Evolutionary conservation across 2,888 invertebrate species (phyloP), one percentile per base, ranked within the genome.

Genomic region (Meiosimyza decipiens): DNA sequence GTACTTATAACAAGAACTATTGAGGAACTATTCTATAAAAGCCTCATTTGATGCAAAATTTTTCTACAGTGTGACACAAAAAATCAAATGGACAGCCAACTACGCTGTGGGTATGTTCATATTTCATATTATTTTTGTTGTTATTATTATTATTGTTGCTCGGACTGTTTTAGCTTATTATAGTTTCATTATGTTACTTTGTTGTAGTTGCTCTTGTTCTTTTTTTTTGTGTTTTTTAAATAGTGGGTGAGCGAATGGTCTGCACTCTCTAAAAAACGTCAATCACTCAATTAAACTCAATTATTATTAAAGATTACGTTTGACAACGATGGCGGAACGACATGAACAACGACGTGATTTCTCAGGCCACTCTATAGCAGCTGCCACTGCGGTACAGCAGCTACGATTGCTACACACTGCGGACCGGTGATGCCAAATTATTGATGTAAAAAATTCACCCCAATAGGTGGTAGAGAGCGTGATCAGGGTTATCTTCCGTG

Each of bases 281-380:
- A 80, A 80, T 80, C 80, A 80, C 79, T 80, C 79, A 80, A 80
- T 80, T 79, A 79, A 77, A 77, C 73, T 74, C 79, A 79, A 79
- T 79, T 79, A 77, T 76, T 77, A 77, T 62, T 52, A 62, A 70
- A 63, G 70, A 70, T 70, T 70, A 70, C 62, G 62, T 63, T 70
- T 40, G 60, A 65, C 52, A 60, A 59, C 47, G 70, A 33, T 51
- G 67, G 62, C 62, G 69, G 50, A 64, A 60, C 28, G 40, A 9
- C 40, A 40, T 18, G 66, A 67, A 60, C 52, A 60, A 70, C 62
- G 63, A 70, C 70, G 70, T 70, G 70, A 70, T 70, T 70, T 70
- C 70, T 70, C 62, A 57, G 63, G 54, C 63, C 63, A 47, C 52
- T 70, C 63, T 47, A 62, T 63, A 55, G 40, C 70, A 16, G 33